A percentile compares a stretch with the other conserved stretches of the same genome.
These are phyloP conservation scores for Ectropis crepuscularia DNA, from an alignment of 2,888 invertebrate species.

Conservation along the genomic window DNA sequence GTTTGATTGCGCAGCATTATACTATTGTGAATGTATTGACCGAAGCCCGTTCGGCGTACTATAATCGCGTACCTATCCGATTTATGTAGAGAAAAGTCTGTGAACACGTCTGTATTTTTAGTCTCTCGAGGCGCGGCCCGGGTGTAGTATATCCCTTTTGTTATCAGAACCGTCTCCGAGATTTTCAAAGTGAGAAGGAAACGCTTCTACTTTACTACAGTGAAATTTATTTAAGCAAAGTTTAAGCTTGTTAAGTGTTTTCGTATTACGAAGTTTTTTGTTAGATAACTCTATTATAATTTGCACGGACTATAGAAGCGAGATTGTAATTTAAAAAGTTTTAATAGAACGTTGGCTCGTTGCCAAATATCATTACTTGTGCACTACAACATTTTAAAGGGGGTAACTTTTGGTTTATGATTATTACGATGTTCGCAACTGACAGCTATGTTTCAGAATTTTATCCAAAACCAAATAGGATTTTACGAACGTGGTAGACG, in stretches of 20 bases:
- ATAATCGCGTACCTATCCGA: slow-evolving; percentile 21
- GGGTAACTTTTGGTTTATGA: slow-evolving; percentile 2
- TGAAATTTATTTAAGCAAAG: slow-evolving; percentile 7
- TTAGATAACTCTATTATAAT: slow-evolving; percentile 16
- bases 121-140: slow-evolving; percentile 22
- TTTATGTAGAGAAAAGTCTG: slow-evolving; percentile 37
- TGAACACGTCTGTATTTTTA: slow-evolving; percentile 35
- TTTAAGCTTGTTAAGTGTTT: background rate
- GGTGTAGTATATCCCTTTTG: slow-evolving; percentile 33
- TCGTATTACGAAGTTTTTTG: slow-evolving; percentile 9
- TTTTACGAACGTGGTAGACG: background rate
- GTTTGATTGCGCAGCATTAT: slow-evolving; percentile 38
- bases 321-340: slow-evolving; percentile 29
- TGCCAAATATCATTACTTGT: slow-evolving; percentile 17
- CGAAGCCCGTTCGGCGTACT: slow-evolving; percentile 6
- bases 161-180: slow-evolving; percentile 37
- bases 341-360: slow-evolving; percentile 25
- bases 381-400: slow-evolving; percentile 1
- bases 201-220: slow-evolving; percentile 23
- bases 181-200: slow-evolving; percentile 28
- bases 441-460: background rate
- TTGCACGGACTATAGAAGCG: slow-evolving; percentile 9
- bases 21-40: slow-evolving; percentile 36
- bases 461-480: background rate
- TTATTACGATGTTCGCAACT: background rate